phyloP scores from a whole-genome alignment of 2,113 vertebrate species.

The Myrmecobius fasciatus region DNA sequence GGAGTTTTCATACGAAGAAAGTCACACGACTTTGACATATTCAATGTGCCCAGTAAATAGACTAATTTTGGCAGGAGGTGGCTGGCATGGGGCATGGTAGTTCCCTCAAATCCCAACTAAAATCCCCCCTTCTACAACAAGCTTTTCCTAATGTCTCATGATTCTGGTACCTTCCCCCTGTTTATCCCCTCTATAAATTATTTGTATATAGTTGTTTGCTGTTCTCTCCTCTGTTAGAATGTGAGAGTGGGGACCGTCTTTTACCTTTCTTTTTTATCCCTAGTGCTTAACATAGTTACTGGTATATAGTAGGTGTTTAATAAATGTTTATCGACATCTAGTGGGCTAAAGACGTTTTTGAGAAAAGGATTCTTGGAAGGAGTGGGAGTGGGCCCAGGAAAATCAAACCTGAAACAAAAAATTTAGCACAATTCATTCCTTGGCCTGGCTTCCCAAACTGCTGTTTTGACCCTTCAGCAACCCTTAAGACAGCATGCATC shows the following conservation, averaged over 20 bases:
- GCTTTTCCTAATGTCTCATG: neutral
- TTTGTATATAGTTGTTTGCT: neutral
- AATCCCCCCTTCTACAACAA: neutral
- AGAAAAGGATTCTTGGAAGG: neutral
- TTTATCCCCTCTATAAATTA: neutral
- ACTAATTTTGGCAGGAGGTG: neutral
- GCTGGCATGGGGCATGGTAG: neutral
- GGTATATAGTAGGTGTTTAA: neutral
- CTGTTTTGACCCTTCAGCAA: neutral
- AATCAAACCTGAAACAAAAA: neutral
- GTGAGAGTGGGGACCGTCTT: neutral
- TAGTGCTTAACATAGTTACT: neutral
- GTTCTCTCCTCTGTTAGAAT: neutral
- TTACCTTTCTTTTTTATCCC: neutral
- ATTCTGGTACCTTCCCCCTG: neutral
- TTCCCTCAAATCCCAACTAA: neutral
- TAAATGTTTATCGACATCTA: neutral
- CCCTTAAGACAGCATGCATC: neutral
- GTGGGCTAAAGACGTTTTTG: neutral
- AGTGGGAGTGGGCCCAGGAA: neutral
- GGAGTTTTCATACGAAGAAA: accelerated
- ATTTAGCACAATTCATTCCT: neutral
- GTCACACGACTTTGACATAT: neutral
- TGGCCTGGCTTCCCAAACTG: neutral
- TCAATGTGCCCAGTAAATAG: neutral